Evolutionary conservation across 2,888 invertebrate species (phyloP).

Genomic region (Acanthoscelides obtectus): DNA sequence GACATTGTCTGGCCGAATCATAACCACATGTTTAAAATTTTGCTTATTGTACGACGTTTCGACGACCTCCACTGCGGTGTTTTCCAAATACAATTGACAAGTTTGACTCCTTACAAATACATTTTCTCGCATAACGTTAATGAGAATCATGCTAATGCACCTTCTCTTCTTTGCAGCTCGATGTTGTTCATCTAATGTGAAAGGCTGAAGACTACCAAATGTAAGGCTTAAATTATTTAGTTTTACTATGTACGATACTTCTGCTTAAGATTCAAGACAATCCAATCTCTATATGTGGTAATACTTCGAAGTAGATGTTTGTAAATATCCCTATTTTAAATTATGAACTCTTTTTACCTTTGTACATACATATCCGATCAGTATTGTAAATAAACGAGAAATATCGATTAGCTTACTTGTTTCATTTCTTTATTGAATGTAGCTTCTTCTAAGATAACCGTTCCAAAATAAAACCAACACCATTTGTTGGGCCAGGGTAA

Average conservation of each 20-base stretch:
- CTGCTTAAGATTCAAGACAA: constrained; percentile 26
- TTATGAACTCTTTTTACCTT: constrained; percentile 37
- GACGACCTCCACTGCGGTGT: too few species aligned
- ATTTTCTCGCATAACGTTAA: too few species aligned
- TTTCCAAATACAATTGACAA: too few species aligned
- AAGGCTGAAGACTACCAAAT: constrained; percentile 41
- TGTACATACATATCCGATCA: constrained; percentile 35
- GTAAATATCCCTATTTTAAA: constrained; percentile 34
- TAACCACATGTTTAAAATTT: too few species aligned
- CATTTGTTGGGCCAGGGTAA: too few species aligned
- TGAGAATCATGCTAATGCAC: too few species aligned
- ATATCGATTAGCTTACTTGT: not conserved
- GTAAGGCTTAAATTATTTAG: constrained; percentile 27
- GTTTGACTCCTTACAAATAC: too few species aligned
- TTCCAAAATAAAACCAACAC: too few species aligned
- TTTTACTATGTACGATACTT: constrained; percentile 22
- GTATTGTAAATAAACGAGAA: constrained; percentile 32
- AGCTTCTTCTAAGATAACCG: too few species aligned
- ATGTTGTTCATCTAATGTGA: constrained; percentile 26
- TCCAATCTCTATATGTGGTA: constrained; percentile 33
- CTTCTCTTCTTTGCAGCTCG: constrained; percentile 28
- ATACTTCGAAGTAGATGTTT: constrained; percentile 26
- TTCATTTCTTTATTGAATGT: not conserved
- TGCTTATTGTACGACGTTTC: too few species aligned
- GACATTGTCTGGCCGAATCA: too few species aligned